Percentiles rank a stretch among this genome's conserved stretches.
phyloP scores from a whole-genome alignment of 2,113 vertebrate species.

The Glaucidium brasilianum region DNA sequence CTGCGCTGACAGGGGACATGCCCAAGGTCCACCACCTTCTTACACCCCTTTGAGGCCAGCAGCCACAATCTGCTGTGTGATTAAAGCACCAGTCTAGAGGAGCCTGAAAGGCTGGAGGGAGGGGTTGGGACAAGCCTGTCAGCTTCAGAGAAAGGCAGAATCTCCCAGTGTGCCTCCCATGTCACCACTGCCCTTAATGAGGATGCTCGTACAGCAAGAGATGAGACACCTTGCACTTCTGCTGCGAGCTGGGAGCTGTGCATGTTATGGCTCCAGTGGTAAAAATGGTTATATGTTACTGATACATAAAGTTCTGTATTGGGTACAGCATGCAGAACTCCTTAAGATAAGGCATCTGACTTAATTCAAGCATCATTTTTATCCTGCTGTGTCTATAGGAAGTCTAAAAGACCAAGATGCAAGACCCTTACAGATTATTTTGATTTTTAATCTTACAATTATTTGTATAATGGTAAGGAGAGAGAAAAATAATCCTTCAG shows the following conservation, averaged over 20 bases:
- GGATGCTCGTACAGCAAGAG: not conserved
- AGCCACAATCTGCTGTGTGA: not conserved
- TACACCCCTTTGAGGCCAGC: accelerated
- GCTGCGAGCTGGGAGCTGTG: not conserved
- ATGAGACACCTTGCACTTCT: not conserved
- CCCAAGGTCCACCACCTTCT: not conserved
- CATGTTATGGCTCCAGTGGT: not conserved
- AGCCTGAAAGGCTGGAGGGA: not conserved
- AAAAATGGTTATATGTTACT: not conserved
- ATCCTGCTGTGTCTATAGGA: not conserved
- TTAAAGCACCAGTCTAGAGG: not conserved
- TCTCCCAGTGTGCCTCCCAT: not conserved
- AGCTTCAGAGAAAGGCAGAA: not conserved
- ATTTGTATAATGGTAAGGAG: not conserved
- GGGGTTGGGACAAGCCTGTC: not conserved
- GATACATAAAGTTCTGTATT: not conserved
- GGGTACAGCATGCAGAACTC: not conserved
- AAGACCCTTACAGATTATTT: not conserved
- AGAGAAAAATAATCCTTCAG: not conserved
- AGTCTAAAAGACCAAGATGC: not conserved
- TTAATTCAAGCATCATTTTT: not conserved
- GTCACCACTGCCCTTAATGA: not conserved
- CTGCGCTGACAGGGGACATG: not conserved
- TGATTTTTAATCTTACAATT: not conserved
- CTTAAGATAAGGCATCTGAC: not conserved